phyloP scores from a whole-genome alignment of 92 coral and sea anemone genomes.

The Nematostella vectensis region DNA sequence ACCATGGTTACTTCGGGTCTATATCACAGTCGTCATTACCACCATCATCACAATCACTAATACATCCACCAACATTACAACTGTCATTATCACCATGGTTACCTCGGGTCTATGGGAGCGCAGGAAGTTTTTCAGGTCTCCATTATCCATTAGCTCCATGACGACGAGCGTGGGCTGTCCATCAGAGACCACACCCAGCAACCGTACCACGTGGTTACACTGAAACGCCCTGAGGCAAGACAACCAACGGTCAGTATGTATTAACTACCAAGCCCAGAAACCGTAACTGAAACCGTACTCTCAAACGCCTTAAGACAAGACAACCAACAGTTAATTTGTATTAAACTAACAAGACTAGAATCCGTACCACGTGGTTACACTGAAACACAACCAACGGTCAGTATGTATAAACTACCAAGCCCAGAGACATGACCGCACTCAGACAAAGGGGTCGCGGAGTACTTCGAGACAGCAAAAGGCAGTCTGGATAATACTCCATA shows the following conservation, averaged over 20 bases:
- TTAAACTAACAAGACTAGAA: conserved; percentile 86
- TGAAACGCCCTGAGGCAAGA: conserved; percentile 60
- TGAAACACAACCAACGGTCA: conserved; percentile 75
- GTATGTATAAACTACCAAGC: conserved; percentile 91
- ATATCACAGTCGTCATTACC: too few relatives aligned
- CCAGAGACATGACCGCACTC: too few relatives aligned
- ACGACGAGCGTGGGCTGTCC: conserved; percentile 94
- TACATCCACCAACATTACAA: too few relatives aligned
- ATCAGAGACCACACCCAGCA: conserved; percentile 93
- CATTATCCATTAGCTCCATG: conserved; percentile 95
- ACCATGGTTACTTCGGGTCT: too few relatives aligned
- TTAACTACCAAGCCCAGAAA: conserved; percentile 89
- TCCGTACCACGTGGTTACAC: conserved; percentile 85
- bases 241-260: conserved; percentile 82
- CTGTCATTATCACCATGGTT: too few relatives aligned
- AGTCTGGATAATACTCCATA: too few relatives aligned
- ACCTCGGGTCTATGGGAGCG: conserved; percentile 91
- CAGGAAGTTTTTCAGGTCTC: conserved; percentile 91
- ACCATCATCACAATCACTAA: too few relatives aligned
- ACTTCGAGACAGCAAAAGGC: too few relatives aligned
- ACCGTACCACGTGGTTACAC: conserved; percentile 86
- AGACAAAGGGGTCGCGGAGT: too few relatives aligned
- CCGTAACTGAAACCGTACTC: conserved; percentile 79
- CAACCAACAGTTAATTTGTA: conserved; percentile 81
- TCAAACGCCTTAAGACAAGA: conserved; percentile 58